Evolutionary conservation across 2,888 invertebrate genomes (phyloP).

Genomic region (Tenodera sinensis): DNA sequence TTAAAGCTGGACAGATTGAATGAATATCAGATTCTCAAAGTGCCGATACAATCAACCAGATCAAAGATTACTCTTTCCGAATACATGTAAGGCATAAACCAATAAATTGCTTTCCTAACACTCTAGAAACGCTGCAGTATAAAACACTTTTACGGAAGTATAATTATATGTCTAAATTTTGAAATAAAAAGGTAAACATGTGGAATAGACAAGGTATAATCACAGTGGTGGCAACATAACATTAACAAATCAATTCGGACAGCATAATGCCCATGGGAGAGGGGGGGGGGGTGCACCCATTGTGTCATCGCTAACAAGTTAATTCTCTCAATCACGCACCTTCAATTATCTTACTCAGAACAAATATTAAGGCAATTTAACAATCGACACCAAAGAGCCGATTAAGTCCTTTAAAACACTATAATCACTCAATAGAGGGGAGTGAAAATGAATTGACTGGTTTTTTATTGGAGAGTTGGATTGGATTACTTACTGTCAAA

Average conservation of each 20-base stretch:
- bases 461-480: background rate
- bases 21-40: no score
- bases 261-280: background rate
- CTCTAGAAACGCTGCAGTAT: background rate
- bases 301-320: background rate
- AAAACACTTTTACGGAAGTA: background rate
- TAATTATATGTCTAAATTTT: background rate
- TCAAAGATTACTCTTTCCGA: background rate
- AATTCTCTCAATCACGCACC: background rate
- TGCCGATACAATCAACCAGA: background rate
- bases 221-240: background rate
- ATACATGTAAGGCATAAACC: background rate
- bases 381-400: background rate
- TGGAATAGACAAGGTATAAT: background rate
- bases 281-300: background rate
- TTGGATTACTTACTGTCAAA: background rate
- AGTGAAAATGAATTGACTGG: background rate
- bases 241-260: background rate
- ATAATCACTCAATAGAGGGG: background rate
- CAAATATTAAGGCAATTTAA: background rate
- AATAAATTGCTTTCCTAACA: background rate
- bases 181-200: background rate
- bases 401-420: background rate
- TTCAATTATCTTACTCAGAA: background rate
- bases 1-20: no score